Percentiles rank a stretch among this genome's conserved stretches.
Evolutionary conservation across 2,113 vertebrate genomes (phyloP).

Genomic region (Syrmaticus mikado): DNA sequence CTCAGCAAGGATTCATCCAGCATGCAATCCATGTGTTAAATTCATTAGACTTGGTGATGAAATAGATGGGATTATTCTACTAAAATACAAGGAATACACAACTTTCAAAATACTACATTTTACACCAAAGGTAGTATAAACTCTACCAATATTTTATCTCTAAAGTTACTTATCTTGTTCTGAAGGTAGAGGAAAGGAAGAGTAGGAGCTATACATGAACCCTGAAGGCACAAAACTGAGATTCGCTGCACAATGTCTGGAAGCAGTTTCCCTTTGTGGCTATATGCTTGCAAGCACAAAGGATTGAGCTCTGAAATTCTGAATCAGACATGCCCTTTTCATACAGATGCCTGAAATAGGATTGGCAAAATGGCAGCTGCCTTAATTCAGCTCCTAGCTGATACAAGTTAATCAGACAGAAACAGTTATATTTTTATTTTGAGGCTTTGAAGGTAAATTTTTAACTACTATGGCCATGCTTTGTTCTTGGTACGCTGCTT

Average conservation of each 20-base stretch:
- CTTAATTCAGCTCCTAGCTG: neutral
- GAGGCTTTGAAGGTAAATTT: neutral
- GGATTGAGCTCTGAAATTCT: neutral
- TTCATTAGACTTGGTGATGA: neutral
- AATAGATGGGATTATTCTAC: neutral
- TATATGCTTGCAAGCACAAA: neutral
- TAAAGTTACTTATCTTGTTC: neutral
- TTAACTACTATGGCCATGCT: neutral
- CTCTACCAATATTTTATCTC: neutral
- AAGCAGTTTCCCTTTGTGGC: neutral
- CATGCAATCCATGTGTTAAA: neutral
- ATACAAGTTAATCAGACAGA: rapidly evolving
- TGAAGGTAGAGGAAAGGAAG: neutral
- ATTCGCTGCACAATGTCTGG: neutral
- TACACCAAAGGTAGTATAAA: neutral
- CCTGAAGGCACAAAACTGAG: neutral
- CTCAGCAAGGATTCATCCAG: neutral
- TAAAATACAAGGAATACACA: neutral
- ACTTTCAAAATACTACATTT: neutral
- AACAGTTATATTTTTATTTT: neutral
- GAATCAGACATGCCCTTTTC: neutral
- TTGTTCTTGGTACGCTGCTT: neutral
- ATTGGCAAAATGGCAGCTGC: neutral
- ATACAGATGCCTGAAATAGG: neutral
- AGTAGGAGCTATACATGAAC: neutral